A percentile compares a stretch with the other conserved stretches of the same genome.
Evolutionary conservation across 2,888 invertebrate species (phyloP).

Genomic region (Dorcus hopei): DNA sequence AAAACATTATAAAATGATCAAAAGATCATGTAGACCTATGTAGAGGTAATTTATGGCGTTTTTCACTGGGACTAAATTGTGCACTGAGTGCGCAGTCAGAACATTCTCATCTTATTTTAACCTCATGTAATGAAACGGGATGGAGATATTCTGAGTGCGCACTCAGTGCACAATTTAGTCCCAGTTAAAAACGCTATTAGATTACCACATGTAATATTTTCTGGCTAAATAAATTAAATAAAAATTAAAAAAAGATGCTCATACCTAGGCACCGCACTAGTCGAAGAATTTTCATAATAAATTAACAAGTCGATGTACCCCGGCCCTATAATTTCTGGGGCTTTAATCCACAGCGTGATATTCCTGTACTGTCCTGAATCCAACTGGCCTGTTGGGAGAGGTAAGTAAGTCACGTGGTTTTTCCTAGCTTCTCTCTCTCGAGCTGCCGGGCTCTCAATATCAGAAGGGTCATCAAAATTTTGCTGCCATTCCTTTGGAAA

Average conservation of each 20-base stretch:
- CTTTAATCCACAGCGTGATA: slow-evolving; percentile 65
- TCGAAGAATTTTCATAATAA: slow-evolving; percentile 62
- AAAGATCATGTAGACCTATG: neutral
- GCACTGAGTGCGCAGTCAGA: no score
- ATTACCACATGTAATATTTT: no score
- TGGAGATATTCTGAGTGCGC: no score
- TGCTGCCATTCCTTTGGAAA: slow-evolving; percentile 23
- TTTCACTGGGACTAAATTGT: no score
- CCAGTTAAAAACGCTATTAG: no score
- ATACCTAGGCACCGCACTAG: slow-evolving; percentile 33
- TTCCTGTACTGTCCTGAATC: slow-evolving; percentile 53
- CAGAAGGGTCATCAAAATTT: slow-evolving; percentile 20
- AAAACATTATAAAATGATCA: slow-evolving; percentile 13
- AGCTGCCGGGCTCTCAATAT: slow-evolving; percentile 35
- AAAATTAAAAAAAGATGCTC: no score
- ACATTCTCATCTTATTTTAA: no score
- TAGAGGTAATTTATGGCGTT: no score
- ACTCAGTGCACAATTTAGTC: no score
- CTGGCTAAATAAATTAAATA: no score
- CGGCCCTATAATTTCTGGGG: slow-evolving; percentile 62
- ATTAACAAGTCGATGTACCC: slow-evolving; percentile 67
- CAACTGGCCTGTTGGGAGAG: slow-evolving; percentile 50
- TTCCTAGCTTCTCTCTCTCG: slow-evolving; percentile 45
- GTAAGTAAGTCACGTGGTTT: slow-evolving; percentile 49
- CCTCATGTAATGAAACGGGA: no score